These are phyloP conservation scores for Threskiornis aethiopicus DNA, from an alignment of 2,797 vertebrate genomes.

Conservation along the genomic window DNA sequence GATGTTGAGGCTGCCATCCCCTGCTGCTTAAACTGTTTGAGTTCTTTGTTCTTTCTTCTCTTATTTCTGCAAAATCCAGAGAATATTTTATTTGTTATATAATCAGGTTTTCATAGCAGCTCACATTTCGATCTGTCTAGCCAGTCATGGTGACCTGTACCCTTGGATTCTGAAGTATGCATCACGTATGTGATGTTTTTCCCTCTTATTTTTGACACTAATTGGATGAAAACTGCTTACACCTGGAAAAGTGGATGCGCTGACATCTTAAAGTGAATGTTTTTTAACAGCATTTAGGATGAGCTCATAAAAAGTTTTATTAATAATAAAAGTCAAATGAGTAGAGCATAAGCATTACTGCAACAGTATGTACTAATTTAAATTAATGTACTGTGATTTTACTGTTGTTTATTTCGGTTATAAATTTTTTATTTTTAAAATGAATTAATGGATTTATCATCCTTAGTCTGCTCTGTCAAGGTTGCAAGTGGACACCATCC, in stretches of 20 bases:
- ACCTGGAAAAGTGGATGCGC: background rate
- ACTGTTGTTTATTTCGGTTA: background rate
- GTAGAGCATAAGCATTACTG: background rate
- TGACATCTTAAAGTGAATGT: background rate
- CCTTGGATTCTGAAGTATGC: background rate
- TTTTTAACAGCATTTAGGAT: background rate
- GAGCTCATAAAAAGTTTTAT: background rate
- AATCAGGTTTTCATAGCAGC: background rate
- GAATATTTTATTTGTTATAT: background rate
- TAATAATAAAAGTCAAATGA: background rate
- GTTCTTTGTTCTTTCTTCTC: background rate
- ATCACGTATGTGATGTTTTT: background rate
- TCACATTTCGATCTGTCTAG: background rate
- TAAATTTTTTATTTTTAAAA: background rate
- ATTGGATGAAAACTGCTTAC: constrained; percentile 16
- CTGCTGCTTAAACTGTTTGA: background rate
- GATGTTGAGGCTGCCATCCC: background rate
- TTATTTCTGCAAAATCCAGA: background rate
- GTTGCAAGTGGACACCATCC: background rate
- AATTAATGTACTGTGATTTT: background rate
- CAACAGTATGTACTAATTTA: background rate
- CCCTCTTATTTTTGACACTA: background rate
- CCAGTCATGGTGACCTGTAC: background rate
- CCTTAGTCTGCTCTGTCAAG: background rate
- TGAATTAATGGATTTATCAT: background rate